phyloP scores from a whole-genome alignment of 2,888 invertebrate genomes.

The Latheticus oryzae region DNA sequence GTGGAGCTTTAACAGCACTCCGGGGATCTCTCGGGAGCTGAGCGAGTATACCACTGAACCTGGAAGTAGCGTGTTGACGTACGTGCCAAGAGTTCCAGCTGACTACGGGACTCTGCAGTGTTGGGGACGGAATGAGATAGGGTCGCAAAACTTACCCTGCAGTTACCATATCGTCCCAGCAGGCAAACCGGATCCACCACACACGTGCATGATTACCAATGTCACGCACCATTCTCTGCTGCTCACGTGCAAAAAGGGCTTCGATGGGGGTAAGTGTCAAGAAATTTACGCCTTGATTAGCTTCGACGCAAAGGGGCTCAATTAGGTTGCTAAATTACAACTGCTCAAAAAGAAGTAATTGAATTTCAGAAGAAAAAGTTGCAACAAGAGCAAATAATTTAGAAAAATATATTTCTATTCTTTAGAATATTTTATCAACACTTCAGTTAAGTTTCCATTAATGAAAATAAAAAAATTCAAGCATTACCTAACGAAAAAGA shows the following conservation, averaged over 20 bases:
- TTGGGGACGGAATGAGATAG: conserved; percentile 78
- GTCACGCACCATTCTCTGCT: conserved; percentile 67
- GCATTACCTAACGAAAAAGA: too few relatives aligned
- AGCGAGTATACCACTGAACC: conserved; percentile 62
- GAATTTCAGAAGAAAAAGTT: too few relatives aligned
- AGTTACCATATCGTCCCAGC: conserved; percentile 82
- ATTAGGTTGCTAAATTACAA: too few relatives aligned
- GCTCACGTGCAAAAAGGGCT: conserved; percentile 68
- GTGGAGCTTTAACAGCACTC: conserved; percentile 77
- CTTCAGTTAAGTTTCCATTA: too few relatives aligned
- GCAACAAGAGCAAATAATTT: too few relatives aligned
- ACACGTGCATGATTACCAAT: conserved; percentile 66
- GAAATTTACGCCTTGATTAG: too few relatives aligned
- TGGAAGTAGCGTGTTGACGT: conserved; percentile 65
- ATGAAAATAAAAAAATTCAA: too few relatives aligned
- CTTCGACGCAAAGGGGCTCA: too few relatives aligned
- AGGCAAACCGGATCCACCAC: conserved; percentile 69
- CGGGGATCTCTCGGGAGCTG: conserved; percentile 65
- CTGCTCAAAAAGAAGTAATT: too few relatives aligned
- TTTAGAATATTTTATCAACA: too few relatives aligned
- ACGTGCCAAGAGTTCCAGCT: conserved; percentile 71
- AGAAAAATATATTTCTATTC: too few relatives aligned
- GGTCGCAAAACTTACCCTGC: conserved; percentile 78
- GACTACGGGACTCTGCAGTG: conserved; percentile 86
- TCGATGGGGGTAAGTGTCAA: conserved; percentile 66